Percentiles rank a stretch among this genome's conserved stretches.
Evolutionary conservation across 2,113 vertebrate species (phyloP).

Genomic region (Oreochromis spilurus): DNA sequence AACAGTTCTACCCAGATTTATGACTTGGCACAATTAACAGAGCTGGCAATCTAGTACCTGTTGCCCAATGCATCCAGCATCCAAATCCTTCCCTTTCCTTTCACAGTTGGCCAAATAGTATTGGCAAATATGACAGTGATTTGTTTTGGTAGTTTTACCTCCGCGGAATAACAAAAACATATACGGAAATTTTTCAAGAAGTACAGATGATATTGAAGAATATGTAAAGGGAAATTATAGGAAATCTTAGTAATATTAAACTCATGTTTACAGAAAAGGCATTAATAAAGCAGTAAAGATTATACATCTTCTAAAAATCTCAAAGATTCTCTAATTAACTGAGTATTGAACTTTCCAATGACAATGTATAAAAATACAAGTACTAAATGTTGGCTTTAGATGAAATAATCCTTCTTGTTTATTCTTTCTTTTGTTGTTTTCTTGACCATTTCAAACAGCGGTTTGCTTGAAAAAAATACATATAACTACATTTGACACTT

Average conservation of each 20-base stretch:
- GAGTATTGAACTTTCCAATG: background rate
- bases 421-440: background rate
- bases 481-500: background rate
- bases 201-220: background rate
- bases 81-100: conserved; percentile 14
- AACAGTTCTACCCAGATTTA: conserved; percentile 40
- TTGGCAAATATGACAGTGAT: background rate
- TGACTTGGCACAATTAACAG: conserved; percentile 29
- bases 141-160: background rate
- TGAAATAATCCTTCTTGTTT: background rate
- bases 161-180: background rate
- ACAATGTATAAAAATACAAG: background rate
- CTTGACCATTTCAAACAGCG: background rate
- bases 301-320: background rate
- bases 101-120: conserved; percentile 1
- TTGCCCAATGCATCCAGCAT: background rate
- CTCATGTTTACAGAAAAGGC: background rate
- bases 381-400: background rate
- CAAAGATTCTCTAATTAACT: background rate
- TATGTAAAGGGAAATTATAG: background rate
- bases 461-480: background rate
- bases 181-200: background rate
- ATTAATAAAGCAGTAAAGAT: background rate
- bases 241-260: background rate
- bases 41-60: conserved; percentile 18